Conservation (phyloP, 2,888 invertebrate species). For the Drosophila austrosaltans region DNA sequence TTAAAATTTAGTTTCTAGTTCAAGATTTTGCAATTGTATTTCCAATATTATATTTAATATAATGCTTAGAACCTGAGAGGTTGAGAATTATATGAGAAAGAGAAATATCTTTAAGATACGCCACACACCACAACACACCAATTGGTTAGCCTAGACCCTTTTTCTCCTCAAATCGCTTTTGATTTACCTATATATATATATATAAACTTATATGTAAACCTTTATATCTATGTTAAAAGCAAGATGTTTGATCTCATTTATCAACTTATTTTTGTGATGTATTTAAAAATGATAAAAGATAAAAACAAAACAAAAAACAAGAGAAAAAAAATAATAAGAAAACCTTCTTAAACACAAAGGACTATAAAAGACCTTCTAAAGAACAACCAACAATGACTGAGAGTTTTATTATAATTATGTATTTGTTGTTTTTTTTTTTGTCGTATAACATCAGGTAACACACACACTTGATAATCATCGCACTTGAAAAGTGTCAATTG, state of each 20-base stretch:
- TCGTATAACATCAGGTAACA: conserved; percentile 17
- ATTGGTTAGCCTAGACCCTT: conserved; percentile 33
- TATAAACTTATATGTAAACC: conserved; percentile 6
- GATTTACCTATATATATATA: conserved; percentile 12
- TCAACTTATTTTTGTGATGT: conserved; percentile 65
- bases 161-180: conserved; percentile 20
- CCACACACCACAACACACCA: conserved; percentile 18
- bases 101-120: conserved; percentile 45
- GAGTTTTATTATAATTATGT: conserved; percentile 10
- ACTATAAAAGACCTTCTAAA: conserved; percentile 11
- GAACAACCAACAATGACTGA: conserved; percentile 5
- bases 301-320: conserved; percentile 14
- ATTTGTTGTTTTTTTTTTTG: background rate
- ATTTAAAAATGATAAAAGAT: conserved; percentile 36
- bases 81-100: conserved; percentile 9
- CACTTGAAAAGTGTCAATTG: background rate
- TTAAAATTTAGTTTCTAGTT: background rate
- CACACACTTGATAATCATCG: conserved; percentile 1
- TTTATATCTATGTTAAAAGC: conserved; percentile 24
- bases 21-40: background rate
- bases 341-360: conserved; percentile 17
- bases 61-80: conserved; percentile 5
- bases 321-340: conserved; percentile 1
- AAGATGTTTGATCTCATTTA: conserved; percentile 67
- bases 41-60: background rate